Evolutionary conservation across 2,888 invertebrate species (phyloP).

Genomic region (Cosmia pyralina): DNA sequence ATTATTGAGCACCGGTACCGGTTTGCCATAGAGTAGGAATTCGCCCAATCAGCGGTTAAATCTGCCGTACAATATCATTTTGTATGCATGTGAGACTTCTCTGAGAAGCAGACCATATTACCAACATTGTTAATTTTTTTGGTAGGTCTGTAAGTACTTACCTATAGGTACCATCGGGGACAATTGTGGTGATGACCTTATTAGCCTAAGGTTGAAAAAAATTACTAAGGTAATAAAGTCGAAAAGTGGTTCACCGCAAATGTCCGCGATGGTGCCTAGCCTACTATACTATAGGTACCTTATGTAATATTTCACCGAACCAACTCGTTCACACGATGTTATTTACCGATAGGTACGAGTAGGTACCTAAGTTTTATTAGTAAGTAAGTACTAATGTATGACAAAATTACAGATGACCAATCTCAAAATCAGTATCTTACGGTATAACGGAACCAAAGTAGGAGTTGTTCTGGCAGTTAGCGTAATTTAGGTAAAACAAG

Average conservation of each 20-base stretch:
- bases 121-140: conserved; percentile 19
- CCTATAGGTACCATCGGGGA: no score
- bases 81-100: conserved; percentile 13
- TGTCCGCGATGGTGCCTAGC: no score
- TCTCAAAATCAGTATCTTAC: neutral
- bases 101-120: conserved; percentile 32
- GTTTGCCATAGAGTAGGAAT: conserved; percentile 59
- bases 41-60: conserved; percentile 50
- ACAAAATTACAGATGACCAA: neutral
- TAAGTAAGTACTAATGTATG: no score
- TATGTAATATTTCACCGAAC: neutral
- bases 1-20: conserved; percentile 51
- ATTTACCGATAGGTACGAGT: neutral
- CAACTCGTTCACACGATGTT: conserved; percentile 18
- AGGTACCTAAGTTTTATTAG: neutral
- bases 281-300: no score
- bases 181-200: no score
- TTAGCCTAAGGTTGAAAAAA: no score
- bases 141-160: neutral
- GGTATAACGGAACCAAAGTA: neutral
- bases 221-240: no score
- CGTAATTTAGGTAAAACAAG: no score
- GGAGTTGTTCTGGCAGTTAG: neutral
- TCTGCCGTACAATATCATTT: conserved; percentile 14
- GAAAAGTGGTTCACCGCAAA: no score